Evolutionary conservation across 2,888 invertebrate species (phyloP).

Genomic region (Torymus texanus): DNA sequence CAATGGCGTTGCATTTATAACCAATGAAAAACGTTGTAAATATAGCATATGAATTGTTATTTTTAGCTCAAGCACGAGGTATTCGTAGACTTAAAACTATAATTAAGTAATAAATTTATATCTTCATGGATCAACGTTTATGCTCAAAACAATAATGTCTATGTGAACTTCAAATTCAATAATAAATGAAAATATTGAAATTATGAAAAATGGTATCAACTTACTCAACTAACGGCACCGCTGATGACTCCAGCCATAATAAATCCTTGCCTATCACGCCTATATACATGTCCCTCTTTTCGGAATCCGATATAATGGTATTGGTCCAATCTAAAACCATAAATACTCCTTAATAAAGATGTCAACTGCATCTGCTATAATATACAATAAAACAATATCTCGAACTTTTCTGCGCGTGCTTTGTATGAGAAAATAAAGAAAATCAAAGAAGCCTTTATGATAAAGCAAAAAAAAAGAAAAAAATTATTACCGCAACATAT

Average conservation of each 20-base stretch:
- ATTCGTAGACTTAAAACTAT: no score
- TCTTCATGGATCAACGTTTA: no score
- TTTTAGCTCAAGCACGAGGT: no score
- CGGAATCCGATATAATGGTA: constrained; percentile 68
- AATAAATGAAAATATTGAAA: no score
- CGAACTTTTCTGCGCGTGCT: constrained; percentile 56
- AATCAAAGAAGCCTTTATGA: constrained; percentile 14
- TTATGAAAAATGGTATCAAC: constrained; percentile 36
- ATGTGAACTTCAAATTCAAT: no score
- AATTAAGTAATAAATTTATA: no score
- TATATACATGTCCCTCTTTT: constrained; percentile 71
- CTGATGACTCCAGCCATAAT: constrained; percentile 71
- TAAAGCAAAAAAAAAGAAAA: neutral
- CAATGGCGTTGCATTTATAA: constrained; percentile 1
- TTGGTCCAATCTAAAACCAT: constrained; percentile 70
- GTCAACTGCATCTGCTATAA: neutral
- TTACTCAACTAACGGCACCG: constrained; percentile 70
- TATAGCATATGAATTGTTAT: no score
- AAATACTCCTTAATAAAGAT: neutral
- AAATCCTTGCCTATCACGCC: constrained; percentile 71
- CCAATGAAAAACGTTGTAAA: neutral
- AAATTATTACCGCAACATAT: neutral
- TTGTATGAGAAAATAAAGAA: constrained; percentile 47
- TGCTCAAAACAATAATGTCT: no score
- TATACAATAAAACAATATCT: constrained; percentile 30